Conservation (phyloP, 2,113 vertebrate species). For the Leptosomus discolor region DNA sequence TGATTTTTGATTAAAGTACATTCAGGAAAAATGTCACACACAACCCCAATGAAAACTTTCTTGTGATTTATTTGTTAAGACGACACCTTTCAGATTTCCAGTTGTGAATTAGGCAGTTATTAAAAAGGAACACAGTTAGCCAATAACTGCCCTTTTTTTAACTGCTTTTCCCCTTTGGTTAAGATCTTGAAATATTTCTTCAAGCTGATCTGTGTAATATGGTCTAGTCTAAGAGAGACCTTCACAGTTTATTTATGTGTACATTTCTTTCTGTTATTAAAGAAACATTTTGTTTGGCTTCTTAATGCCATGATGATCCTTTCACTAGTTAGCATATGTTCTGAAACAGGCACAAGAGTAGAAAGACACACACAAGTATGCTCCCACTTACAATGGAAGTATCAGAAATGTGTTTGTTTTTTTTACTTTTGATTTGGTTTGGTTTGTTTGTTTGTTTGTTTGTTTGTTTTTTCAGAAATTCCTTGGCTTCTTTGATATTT, state of each 20-base stretch:
- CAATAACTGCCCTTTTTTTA: not conserved
- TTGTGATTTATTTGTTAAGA: not conserved
- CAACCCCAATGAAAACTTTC: not conserved
- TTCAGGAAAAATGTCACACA: not conserved
- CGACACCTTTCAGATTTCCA: not conserved
- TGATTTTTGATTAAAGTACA: not conserved
- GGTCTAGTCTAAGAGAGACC: not conserved
- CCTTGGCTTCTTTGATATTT: too few species aligned
- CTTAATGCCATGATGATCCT: not conserved
- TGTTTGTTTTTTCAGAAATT: too few species aligned
- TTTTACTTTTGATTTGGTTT: too few species aligned
- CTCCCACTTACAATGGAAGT: not conserved
- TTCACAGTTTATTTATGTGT: not conserved
- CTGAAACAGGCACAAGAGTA: not conserved
- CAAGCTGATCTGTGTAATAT: not conserved
- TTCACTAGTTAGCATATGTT: not conserved
- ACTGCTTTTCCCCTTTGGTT: not conserved
- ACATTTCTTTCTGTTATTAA: not conserved
- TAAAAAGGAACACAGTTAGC: not conserved
- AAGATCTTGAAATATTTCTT: constrained; percentile 40
- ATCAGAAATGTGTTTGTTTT: not conserved
- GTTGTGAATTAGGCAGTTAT: not conserved
- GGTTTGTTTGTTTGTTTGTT: too few species aligned
- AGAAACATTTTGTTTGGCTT: not conserved
- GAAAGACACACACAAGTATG: not conserved